A percentile compares a stretch with the other conserved stretches of the same genome.
These are phyloP conservation scores for Eulimnadia texana DNA, from an alignment of 1,140 invertebrate genomes.

Conservation along the genomic window DNA sequence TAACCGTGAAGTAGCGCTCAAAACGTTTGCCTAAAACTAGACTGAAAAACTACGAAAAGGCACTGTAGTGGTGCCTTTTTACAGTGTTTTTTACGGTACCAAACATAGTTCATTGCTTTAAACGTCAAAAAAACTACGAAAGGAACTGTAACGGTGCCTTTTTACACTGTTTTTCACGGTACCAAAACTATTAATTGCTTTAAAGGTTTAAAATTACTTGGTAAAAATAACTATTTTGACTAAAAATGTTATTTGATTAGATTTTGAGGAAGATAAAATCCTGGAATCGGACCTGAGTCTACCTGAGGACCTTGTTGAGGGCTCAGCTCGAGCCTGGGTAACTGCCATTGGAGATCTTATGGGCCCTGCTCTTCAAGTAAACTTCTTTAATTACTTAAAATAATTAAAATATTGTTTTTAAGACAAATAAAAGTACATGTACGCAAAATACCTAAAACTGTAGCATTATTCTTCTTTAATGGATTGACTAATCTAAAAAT, in stretches of 20 bases:
- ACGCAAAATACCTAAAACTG: neutral
- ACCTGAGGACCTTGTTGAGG: constrained; percentile 29
- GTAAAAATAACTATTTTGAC: neutral
- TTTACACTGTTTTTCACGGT: too few relatives aligned
- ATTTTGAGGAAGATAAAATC: constrained; percentile 18
- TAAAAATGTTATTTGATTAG: constrained; percentile 7
- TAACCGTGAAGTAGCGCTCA: too few relatives aligned
- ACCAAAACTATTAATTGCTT: too few relatives aligned
- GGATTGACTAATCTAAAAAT: neutral
- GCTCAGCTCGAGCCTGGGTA: constrained; percentile 42
- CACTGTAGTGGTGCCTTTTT: too few relatives aligned
- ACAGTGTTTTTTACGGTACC: too few relatives aligned
- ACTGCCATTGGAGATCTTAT: constrained; percentile 43
- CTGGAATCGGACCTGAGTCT: constrained; percentile 17
- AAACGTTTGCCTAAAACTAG: too few relatives aligned
- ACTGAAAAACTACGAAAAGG: too few relatives aligned
- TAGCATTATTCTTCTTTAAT: neutral
- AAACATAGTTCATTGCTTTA: too few relatives aligned
- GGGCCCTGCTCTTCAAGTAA: constrained; percentile 37
- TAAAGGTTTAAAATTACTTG: too few relatives aligned
- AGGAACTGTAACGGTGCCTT: too few relatives aligned
- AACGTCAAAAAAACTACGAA: too few relatives aligned
- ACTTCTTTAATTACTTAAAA: constrained; percentile 6
- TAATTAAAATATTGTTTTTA: neutral
- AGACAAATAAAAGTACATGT: neutral